Evolutionary conservation across 1,140 invertebrate genomes (phyloP), one percentile per base, ranked within the genome.

Genomic region (Portunus trituberculatus): DNA sequence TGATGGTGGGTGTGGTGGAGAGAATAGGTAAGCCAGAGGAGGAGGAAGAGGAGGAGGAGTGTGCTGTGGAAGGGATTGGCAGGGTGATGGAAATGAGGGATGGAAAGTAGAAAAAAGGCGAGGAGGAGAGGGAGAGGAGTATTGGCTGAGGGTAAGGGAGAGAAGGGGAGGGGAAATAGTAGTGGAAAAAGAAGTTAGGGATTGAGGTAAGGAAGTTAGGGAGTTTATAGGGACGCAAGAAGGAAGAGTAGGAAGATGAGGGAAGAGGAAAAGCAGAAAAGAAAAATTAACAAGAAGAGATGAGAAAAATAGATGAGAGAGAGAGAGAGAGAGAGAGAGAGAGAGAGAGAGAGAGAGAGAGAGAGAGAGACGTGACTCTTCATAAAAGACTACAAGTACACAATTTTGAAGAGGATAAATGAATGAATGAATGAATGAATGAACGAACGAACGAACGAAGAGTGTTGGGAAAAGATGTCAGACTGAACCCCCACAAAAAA

Each of bases 261-360:
- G 67, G 25, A n/a, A 25, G 67, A 76, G 67, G 67, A n/a, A 1
- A 25, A n/a, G 25, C 10, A 76, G n/a, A 76, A n/a, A 59, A n/a
- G 67, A 76, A 2, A 25, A 20, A n/a, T n/a, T 1, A 7, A 20
- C 6, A n/a, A n/a, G 67, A 76, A 76, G 0, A n/a, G 67, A n/a
- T 76, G 20, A 76, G 67, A 76, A 20, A 76, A 20, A 0, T 59
- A 59, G 16, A 59, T 59, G 86, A 88, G 86, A 88, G 86, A 88
- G 86, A 88, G 86, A 88, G 86, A 88, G 86, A 88, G 86, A 88
- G 86, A 88, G 86, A 88, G 86, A 88, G 86, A 88, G 86, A 88
- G 86, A 88, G 86, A 31, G 86, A 29, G n/a, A 88, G 25, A 88
- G 86, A 88, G 25, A 88, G 86, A 88, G 86, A 88, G 86, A 88